Base-by-base conservation (phyloP, 2,113 vertebrate species). In the Ramphastos sulfuratus region DNA sequence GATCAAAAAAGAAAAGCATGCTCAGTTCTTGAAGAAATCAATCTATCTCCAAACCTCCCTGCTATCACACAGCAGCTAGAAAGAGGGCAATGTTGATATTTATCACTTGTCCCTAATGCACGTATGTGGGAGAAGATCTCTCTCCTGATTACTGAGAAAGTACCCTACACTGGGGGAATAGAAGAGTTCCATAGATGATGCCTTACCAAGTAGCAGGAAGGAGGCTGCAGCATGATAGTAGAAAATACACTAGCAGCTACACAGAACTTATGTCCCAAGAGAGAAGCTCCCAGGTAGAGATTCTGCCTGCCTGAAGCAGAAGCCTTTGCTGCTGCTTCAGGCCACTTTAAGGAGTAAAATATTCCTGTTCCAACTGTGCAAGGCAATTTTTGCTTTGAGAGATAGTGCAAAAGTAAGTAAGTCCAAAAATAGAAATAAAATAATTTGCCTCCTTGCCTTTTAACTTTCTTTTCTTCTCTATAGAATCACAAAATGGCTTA, bases 261-360 rank as follows among this genome's bases (percentile, higher is more conserved):
- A 0, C 5, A 21, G 18, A 17, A 23, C 37, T 20, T 20, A 55
- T 0, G 1, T 6, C 8, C 58, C 19, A 19, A 46, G n/a, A 55
- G 28, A 44, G 48, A 56, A 56, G 30, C 37, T 71, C 24, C 14
- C 27, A 30, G 44, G 14, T 27, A 7, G n/a, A 19, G n/a, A 35
- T 39, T 42, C 65, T 28, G 44, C 17, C 28, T 14, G 11, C 24
- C 10, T 3, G 10, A 50, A 31, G 12, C 24, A 48, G 25, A 50
- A 65, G 18, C 21, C 23, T 52, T 31, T 30, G 28, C 52, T 60
- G n/a, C 23, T 33, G 31, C 63, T 70, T 52, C 1, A 0, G 56
- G 21, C 21, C 35, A 82, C 63, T n/a, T 42, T 46, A n/a, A 54
- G 35, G 23, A 76, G 13, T 24, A 30, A 15, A 19, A 3, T 21